Base-by-base conservation (phyloP, 2,888 invertebrate species). In the Tanytarsus gracilentus region DNA sequence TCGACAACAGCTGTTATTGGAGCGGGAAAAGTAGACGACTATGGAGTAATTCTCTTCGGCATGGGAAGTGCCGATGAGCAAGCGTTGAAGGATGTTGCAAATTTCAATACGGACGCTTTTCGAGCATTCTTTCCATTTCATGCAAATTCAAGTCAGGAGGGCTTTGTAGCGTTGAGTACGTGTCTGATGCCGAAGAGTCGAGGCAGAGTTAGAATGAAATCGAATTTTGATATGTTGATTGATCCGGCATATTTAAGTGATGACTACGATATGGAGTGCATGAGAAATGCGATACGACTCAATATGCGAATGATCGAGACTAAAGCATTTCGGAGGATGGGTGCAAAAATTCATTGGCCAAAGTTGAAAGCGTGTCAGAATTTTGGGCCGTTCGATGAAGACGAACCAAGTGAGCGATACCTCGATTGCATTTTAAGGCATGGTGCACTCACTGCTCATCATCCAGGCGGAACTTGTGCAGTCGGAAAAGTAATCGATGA, bases 391-490 rank as follows among this genome's bases (percentile, higher is more conserved):
- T 75, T 79, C 44, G 76, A 76, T 68, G 76, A 75, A 40, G 73
- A 71, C 62, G 62, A 65, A 4, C 73, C 73, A 6, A 75, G 76
- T 4, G 75, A 80, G 61, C 73, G 74, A 4, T 86, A 79, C 67
- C 66, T 85, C 50, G 83, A 83, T 65, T 86, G 86, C 66, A 68
- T 84, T 14, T 72, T 85, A 61, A 75, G 83, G 61, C 79, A 79
- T 30, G 78, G 79, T 7, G 83, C 80, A 0, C 75, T 86, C 23
- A 80, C 85, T 1, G 85, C 86, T 0, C 88, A 92, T 69, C 92
- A 92, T 70, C 85, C 83, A 0, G 86, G 82, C 0, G 90, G 91
- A 9, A 88, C 85, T 1, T 86, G 87, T 67, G 79, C 82, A 30
- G 87, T 88, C 70, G 89, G 86, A 2, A 65, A 64, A 8, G 61